Percentiles rank a stretch among this genome's conserved stretches.
These are phyloP conservation scores for Carassius gibelio DNA, from an alignment of 2,113 vertebrate genomes.

Conservation along the genomic window DNA sequence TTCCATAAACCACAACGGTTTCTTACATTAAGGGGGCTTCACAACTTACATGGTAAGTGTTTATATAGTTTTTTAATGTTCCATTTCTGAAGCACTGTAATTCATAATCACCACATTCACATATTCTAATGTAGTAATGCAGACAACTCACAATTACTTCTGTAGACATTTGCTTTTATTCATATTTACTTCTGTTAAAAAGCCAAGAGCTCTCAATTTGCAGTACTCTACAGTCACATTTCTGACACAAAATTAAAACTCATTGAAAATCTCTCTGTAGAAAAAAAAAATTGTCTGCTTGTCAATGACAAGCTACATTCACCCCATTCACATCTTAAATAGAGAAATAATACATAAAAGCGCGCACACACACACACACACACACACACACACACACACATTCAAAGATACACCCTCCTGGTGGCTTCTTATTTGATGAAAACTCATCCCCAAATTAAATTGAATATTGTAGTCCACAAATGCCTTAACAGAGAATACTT, in stretches of 20 bases:
- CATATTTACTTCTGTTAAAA: conserved; percentile 48
- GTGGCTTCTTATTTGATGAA: conserved; percentile 40
- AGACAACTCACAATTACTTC: background rate
- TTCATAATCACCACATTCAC: background rate
- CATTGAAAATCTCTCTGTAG: conserved; percentile 24
- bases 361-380: background rate
- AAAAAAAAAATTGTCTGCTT: conserved; percentile 7
- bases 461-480: background rate
- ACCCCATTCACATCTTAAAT: conserved; percentile 52
- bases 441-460: conserved; percentile 20
- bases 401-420: conserved; percentile 2
- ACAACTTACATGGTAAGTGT: no score
- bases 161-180: conserved; percentile 48
- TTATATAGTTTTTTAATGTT: no score
- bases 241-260: conserved; percentile 4
- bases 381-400: background rate
- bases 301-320: conserved; percentile 21
- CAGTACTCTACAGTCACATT: conserved; percentile 14
- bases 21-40: no score
- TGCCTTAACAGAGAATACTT: background rate
- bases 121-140: background rate
- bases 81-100: no score
- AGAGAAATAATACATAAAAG: conserved; percentile 40
- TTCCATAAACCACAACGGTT: no score
- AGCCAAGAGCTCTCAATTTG: conserved; percentile 40